These are phyloP conservation scores for Cephonodes hylas DNA, from an alignment of 2,888 invertebrate genomes.

Conservation along the genomic window DNA sequence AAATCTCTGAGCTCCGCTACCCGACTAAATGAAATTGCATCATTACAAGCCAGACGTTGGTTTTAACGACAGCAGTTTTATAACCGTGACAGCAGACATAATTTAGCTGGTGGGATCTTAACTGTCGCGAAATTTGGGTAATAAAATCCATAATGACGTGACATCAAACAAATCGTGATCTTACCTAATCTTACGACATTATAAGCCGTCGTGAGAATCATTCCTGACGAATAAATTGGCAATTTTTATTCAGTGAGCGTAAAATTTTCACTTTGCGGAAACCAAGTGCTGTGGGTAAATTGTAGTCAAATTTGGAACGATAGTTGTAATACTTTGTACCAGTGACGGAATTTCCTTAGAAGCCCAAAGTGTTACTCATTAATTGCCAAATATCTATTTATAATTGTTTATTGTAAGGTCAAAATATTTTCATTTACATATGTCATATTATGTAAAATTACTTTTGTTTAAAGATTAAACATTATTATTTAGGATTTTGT, in stretches of 20 bases:
- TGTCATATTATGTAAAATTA: too few relatives aligned
- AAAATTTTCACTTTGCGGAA: slow-evolving; percentile 5
- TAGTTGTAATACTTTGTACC: neutral
- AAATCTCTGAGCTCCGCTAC: neutral
- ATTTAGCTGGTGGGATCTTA: slow-evolving; percentile 32
- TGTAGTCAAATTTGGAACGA: neutral
- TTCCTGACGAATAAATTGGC: slow-evolving; percentile 20
- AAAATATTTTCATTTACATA: too few relatives aligned
- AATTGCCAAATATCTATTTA: too few relatives aligned
- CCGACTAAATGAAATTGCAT: slow-evolving; percentile 19
- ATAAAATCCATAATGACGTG: slow-evolving; percentile 43
- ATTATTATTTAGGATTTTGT: too few relatives aligned
- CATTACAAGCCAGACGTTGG: slow-evolving; percentile 21
- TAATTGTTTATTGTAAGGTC: too few relatives aligned
- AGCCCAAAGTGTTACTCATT: too few relatives aligned
- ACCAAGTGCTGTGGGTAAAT: neutral
- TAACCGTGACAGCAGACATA: slow-evolving; percentile 29
- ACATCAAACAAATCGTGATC: slow-evolving; percentile 43
- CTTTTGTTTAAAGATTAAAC: too few relatives aligned
- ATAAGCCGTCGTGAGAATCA: slow-evolving; percentile 30
- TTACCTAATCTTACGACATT: slow-evolving; percentile 41
- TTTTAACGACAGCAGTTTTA: slow-evolving; percentile 35
- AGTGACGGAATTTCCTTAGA: neutral
- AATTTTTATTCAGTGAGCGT: slow-evolving; percentile 21
- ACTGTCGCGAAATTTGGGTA: slow-evolving; percentile 32